Base-by-base conservation (phyloP, 2,113 vertebrate genomes). In the Leptodactylus fuscus region DNA sequence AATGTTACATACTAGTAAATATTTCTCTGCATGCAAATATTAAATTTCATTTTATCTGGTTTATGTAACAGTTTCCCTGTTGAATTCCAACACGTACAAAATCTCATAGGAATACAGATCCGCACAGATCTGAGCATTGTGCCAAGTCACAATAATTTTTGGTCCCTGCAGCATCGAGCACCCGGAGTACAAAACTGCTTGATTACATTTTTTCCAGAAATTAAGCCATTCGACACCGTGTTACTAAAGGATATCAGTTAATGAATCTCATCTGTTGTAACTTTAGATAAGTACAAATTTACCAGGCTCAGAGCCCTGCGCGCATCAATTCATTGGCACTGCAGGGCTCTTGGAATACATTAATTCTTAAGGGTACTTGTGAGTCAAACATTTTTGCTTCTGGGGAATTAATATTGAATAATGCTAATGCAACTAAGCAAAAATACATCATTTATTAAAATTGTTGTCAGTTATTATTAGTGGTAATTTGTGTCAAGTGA, bases 221-320 rank as follows among this genome's bases (percentile, higher is more conserved):
- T 85, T 85, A 85, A 85, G 60, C 46, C 46, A 41, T 70, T 85
- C 29, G 44, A 48, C 27, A 22, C 62, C 48, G 41, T 85, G 73
- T 69, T 77, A 85, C 82, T 85, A 73, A 77, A 67, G 82, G 82
- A 85, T 85, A 85, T 85, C 83, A 53, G 46, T 85, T 85, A 85
- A 85, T 85, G 83, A 85, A 85, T 85, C 75, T 79, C 83, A 85
- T 85, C 46, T 79, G 83, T 85, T 85, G 75, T 24, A 84, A 48
- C 58, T 58, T 85, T 69, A 53, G 48, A 70, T 85, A 85, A 53
- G 60, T 70, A 70, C 60, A 85, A 53, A 79, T 78, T 69, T 79
- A 24, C 74, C 22, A 69, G 18, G 46, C 83, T 85, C 32, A 29
- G n/a, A 77, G 41, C 41, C 67, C 41, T 41, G 20, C 10, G 46